These are phyloP conservation scores for Actinemys pallida DNA, from an alignment of 2,113 vertebrate genomes.

Conservation along the genomic window DNA sequence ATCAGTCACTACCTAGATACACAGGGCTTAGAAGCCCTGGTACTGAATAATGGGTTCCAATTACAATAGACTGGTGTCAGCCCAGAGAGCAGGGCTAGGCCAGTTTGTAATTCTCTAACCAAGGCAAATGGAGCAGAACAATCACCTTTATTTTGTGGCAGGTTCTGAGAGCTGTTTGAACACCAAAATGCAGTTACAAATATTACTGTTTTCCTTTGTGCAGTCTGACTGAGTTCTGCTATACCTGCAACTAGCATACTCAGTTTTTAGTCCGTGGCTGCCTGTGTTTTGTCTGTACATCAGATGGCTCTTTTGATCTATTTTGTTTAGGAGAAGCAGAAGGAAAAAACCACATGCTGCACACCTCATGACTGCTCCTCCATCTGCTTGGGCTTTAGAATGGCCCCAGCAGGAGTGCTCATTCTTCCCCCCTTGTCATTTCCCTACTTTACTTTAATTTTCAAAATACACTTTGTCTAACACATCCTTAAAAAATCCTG, in stretches of 20 bases:
- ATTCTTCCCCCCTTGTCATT: background rate
- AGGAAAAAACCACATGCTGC: background rate
- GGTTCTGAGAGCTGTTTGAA: slow-evolving; percentile 18
- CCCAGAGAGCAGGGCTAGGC: background rate
- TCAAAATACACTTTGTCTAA: background rate
- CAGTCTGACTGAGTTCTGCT: background rate
- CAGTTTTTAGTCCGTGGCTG: background rate
- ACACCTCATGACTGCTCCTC: background rate
- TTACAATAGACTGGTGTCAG: background rate
- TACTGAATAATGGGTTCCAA: background rate
- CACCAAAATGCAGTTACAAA: background rate
- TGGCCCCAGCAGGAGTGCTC: background rate
- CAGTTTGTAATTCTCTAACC: background rate
- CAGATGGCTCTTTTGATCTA: background rate
- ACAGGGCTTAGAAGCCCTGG: background rate
- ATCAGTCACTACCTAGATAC: background rate
- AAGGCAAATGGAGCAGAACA: background rate
- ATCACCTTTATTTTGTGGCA: background rate
- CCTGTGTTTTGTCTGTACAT: background rate
- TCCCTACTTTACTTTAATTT: background rate
- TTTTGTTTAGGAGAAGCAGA: background rate
- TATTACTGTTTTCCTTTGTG: background rate
- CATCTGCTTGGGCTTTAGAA: background rate
- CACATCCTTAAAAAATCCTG: background rate
- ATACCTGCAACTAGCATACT: background rate